Conservation (phyloP, 2,797 vertebrate species). For the Lutjanus campechanus region DNA sequence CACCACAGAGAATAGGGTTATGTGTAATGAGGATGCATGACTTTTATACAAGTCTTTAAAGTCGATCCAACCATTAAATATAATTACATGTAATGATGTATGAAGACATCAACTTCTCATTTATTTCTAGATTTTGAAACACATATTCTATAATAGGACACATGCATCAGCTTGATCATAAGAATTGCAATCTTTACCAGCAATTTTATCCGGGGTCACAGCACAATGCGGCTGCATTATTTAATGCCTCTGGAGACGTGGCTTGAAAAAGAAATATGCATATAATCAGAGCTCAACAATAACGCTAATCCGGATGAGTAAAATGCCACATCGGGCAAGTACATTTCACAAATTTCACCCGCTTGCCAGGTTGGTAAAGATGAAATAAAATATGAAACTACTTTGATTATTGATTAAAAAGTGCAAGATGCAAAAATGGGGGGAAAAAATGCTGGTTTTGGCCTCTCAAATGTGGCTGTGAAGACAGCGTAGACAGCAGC, state of each 20-base stretch:
- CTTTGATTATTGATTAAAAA: too few relatives aligned
- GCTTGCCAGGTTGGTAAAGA: too few relatives aligned
- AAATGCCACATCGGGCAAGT: too few relatives aligned
- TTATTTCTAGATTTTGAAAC: constrained; percentile 7
- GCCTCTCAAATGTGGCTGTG: too few relatives aligned
- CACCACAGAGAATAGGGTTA: constrained; percentile 4
- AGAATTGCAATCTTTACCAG: constrained; percentile 34
- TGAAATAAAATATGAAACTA: too few relatives aligned
- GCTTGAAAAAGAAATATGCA: too few relatives aligned
- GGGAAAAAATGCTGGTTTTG: too few relatives aligned
- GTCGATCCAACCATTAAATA: constrained; percentile 10
- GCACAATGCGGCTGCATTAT: constrained; percentile 12
- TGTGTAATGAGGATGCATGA: constrained; percentile 20
- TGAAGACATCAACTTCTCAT: constrained; percentile 22
- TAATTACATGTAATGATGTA: not conserved
- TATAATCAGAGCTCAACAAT: too few relatives aligned
- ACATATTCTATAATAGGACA: not conserved
- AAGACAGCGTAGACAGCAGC: too few relatives aligned
- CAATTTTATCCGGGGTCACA: constrained; percentile 31
- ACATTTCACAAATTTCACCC: too few relatives aligned
- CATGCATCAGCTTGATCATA: constrained; percentile 21
- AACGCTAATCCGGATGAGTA: too few relatives aligned
- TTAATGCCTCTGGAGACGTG: not conserved
- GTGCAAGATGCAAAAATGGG: too few relatives aligned
- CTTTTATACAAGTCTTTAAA: constrained; percentile 11